These are phyloP conservation scores for Danaus melanippus DNA, from an alignment of 1,140 invertebrate genomes.

Conservation along the genomic window DNA sequence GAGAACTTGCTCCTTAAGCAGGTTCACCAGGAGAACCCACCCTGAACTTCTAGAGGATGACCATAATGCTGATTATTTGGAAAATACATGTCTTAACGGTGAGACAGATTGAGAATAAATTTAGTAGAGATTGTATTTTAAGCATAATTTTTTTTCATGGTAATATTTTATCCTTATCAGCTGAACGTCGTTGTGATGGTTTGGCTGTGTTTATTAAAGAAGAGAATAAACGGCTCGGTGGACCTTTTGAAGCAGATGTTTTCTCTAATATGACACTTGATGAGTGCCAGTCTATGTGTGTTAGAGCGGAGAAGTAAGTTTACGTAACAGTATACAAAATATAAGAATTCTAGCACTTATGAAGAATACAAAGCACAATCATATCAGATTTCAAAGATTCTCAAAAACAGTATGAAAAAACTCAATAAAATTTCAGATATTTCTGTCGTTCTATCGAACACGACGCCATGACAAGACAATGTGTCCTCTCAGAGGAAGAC, in stretches of 20 bases:
- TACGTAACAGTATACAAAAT: neutral
- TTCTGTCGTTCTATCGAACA: constrained; percentile 93
- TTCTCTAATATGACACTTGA: constrained; percentile 87
- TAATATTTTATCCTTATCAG: constrained; percentile 60
- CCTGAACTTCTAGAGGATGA: constrained; percentile 87
- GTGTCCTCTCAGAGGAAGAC: constrained; percentile 90
- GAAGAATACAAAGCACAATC: neutral
- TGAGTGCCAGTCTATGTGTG: constrained; percentile 86
- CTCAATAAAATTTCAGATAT: constrained; percentile 71
- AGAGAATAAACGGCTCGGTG: constrained; percentile 88
- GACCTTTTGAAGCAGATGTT: constrained; percentile 89
- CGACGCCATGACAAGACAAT: constrained; percentile 87
- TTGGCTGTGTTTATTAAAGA: constrained; percentile 89
- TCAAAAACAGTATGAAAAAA: neutral
- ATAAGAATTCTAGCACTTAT: constrained; percentile 1
- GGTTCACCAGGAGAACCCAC: constrained; percentile 87
- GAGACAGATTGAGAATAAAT: constrained; percentile 25
- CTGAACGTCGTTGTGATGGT: constrained; percentile 87
- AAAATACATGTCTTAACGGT: constrained; percentile 93
- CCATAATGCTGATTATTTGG: constrained; percentile 89
- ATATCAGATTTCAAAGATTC: too few species aligned
- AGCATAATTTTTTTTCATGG: neutral
- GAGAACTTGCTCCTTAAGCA: constrained; percentile 84
- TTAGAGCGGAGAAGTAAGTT: constrained; percentile 82
- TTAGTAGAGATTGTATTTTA: neutral